phyloP scores from a whole-genome alignment of 2,797 vertebrate genomes.

The Malacoraja senta region DNA sequence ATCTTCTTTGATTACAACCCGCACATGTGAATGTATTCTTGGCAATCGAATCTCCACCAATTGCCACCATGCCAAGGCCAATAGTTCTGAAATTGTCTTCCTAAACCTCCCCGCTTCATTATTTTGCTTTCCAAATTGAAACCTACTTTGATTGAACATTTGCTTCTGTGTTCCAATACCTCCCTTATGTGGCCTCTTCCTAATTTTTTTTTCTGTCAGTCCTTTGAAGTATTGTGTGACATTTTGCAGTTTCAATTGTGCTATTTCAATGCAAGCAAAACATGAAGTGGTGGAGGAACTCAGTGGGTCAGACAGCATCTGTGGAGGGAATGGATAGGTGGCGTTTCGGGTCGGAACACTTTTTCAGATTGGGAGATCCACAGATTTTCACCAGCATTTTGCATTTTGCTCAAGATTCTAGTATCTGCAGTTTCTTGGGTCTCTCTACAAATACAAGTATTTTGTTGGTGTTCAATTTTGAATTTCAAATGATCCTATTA shows the following conservation, averaged over 20 bases:
- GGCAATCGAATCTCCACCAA: not conserved
- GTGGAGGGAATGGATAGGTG: no score
- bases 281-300: no score
- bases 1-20: not conserved
- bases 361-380: no score
- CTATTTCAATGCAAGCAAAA: no score
- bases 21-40: not conserved
- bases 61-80: not conserved
- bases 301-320: no score
- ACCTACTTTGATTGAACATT: not conserved
- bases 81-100: not conserved
- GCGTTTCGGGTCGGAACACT: no score
- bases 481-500: slow-evolving; percentile 11
- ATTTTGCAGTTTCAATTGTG: not conserved
- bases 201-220: not conserved
- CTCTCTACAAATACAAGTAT: not conserved
- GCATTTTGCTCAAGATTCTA: no score
- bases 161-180: not conserved
- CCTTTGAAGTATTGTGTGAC: not conserved
- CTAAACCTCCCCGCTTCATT: not conserved
- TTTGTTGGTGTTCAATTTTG: not conserved
- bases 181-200: not conserved
- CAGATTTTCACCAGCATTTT: no score
- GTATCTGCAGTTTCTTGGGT: no score
- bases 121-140: not conserved